These are phyloP conservation scores for Drosophila subpulchrella DNA, from an alignment of 1,140 invertebrate species.

Conservation along the genomic window DNA sequence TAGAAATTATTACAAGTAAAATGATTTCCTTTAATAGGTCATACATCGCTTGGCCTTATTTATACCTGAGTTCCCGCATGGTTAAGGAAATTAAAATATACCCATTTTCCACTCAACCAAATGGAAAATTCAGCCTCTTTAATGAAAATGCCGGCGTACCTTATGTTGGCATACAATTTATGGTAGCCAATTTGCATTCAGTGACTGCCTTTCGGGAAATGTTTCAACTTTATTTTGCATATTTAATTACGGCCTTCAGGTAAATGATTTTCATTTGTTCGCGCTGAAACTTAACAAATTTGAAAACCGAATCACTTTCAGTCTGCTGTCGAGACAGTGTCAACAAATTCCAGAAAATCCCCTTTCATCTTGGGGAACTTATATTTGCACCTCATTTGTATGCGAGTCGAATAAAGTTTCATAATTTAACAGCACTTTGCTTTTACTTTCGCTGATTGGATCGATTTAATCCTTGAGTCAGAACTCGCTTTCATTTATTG, in stretches of 20 bases:
- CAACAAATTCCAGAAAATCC: slow-evolving; percentile 27
- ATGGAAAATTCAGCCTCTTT: slow-evolving; percentile 32
- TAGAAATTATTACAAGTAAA: background rate
- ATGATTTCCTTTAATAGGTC: background rate
- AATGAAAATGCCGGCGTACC: background rate
- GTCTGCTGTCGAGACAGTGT: background rate
- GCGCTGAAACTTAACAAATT: slow-evolving; percentile 25
- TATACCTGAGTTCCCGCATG: background rate
- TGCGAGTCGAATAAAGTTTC: slow-evolving; percentile 30
- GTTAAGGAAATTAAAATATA: slow-evolving; percentile 7
- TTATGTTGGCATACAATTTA: slow-evolving; percentile 11
- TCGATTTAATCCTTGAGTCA: slow-evolving; percentile 11
- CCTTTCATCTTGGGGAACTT: slow-evolving; percentile 15
- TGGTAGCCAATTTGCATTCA: slow-evolving; percentile 15
- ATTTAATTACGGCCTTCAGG: slow-evolving; percentile 26
- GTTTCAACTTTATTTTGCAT: slow-evolving; percentile 35
- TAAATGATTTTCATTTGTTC: slow-evolving; percentile 21
- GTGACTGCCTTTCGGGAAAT: slow-evolving; percentile 4
- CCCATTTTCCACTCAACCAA: slow-evolving; percentile 33
- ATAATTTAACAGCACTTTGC: slow-evolving; percentile 46
- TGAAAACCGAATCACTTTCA: slow-evolving; percentile 15
- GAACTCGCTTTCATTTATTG: slow-evolving; percentile 26
- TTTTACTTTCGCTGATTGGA: slow-evolving; percentile 44
- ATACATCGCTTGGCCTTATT: background rate
- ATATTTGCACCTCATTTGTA: slow-evolving; percentile 42